phyloP scores from a whole-genome alignment of 2,888 invertebrate species.

The Shargacucullia verbasci region DNA sequence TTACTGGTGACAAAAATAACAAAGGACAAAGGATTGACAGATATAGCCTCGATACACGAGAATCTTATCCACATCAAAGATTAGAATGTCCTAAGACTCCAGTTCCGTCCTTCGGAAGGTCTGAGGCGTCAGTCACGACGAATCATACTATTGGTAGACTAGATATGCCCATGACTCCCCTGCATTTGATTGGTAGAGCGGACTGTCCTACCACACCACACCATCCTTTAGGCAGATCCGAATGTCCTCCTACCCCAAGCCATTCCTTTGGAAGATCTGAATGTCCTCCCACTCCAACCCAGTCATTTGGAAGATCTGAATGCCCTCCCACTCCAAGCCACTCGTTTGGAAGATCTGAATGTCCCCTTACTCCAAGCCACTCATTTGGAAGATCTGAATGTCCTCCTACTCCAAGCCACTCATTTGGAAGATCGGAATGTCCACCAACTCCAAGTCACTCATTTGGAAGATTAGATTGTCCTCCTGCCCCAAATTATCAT shows the following conservation, averaged over 20 bases:
- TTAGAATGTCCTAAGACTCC: conserved; percentile 58
- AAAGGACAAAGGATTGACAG: conserved; percentile 54
- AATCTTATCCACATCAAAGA: conserved; percentile 54
- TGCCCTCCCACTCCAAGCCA: conserved; percentile 52
- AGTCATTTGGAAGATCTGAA: conserved; percentile 58
- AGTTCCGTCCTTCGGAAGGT: conserved; percentile 58
- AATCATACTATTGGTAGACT: conserved; percentile 58
- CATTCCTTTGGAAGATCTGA: conserved; percentile 62
- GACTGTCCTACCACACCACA: conserved; percentile 72
- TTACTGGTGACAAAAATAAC: conserved; percentile 38
- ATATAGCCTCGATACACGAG: conserved; percentile 58
- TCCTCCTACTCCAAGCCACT: background rate
- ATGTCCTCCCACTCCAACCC: conserved; percentile 51
- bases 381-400: no score
- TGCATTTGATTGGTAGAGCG: conserved; percentile 59
- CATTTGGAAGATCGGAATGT: conserved; percentile 58
- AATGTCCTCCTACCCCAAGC: conserved; percentile 61
- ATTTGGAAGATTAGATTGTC: no score
- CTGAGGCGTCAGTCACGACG: conserved; percentile 63
- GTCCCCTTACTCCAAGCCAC: no score
- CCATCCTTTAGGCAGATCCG: conserved; percentile 69
- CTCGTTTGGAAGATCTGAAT: no score
- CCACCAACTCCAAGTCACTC: conserved; percentile 54
- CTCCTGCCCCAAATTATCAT: no score
- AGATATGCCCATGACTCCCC: conserved; percentile 51